phyloP scores from a whole-genome alignment of 1,140 invertebrate genomes.

The Zaprionus davidi region DNA sequence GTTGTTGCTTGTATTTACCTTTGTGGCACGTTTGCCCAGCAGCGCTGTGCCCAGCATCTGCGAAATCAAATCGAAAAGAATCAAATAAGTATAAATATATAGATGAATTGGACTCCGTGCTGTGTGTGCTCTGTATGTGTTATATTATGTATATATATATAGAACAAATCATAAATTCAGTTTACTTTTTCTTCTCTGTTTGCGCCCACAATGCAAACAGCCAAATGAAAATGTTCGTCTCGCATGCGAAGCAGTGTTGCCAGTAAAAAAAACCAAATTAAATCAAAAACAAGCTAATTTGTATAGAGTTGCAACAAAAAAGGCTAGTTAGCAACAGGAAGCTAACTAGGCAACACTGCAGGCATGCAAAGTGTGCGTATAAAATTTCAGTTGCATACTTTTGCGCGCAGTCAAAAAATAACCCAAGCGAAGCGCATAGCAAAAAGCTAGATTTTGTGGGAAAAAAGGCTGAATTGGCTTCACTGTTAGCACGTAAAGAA shows the following conservation, averaged over 20 bases:
- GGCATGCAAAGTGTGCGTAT: neutral
- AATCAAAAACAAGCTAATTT: no score
- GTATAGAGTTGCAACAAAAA: no score
- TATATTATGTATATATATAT: conserved; percentile 7
- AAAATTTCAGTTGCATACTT: conserved; percentile 54
- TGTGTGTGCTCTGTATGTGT: neutral
- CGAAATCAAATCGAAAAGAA: conserved; percentile 45
- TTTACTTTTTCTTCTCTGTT: neutral
- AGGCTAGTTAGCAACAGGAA: no score
- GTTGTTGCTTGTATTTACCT: conserved; percentile 58
- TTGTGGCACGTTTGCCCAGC: conserved; percentile 80
- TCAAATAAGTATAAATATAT: conserved; percentile 43
- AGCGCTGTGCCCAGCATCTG: conserved; percentile 84
- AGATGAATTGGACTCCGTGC: conserved; percentile 15
- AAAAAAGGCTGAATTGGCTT: no score
- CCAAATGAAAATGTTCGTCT: conserved; percentile 38
- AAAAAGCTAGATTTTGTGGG: no score
- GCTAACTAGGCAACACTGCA: no score
- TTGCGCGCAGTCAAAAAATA: conserved; percentile 36
- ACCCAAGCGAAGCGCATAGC: conserved; percentile 1
- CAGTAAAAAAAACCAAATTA: no score
- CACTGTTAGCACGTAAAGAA: neutral
- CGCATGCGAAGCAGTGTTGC: neutral
- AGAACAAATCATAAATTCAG: conserved; percentile 21
- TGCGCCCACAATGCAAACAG: neutral